Base-by-base conservation (phyloP, 2,888 invertebrate genomes). In the Temnothorax unifasciatus region DNA sequence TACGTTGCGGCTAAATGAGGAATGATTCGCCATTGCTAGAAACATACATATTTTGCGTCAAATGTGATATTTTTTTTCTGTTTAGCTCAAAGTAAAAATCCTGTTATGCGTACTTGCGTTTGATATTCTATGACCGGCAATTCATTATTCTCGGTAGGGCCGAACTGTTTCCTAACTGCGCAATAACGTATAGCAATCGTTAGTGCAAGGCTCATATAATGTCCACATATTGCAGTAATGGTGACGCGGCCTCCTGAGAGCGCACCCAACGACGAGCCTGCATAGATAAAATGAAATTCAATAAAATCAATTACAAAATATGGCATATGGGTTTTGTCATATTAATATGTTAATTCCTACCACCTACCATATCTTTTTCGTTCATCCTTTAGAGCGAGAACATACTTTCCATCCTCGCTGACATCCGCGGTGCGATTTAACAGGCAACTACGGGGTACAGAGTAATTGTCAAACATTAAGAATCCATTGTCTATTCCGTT, bases 401-500 rank as follows among this genome's bases (percentile, higher is more conserved):
- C 95, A 94, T 99, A 99, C 90, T 97, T 96, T 2, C 99, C 99
- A 54, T 97, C 96, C 5, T 97, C 96, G 52, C 97, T 97, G 0
- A 99, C 98, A 90, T 99, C 98, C 0, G 98, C 98, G 29, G 97
- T 96, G 93, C 97, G 97, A 94, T 99, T 98, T 84, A 99, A 95
- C 0, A 99, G 96, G 90, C 97, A 97, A 76, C 97, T 97, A 82
- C 97, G 96, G 0, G 98, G 97, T 66, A 99, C 96, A 52, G 96
- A 96, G 94, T 98, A 98, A 84, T 98, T 96, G 93, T 98, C 95
- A 92, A 98, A 98, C 95, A 97, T 96, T 0, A 97, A 95, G 93
- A 97, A 97, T 18, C 99, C 99, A 95, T 99, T 99, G 94, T 99
- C 99, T 59, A 99, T 95, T 3, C 98, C 99, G 95, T 99, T 98